phyloP scores from a whole-genome alignment of 2,113 vertebrate genomes.

The Neolamprologus variostigma region DNA sequence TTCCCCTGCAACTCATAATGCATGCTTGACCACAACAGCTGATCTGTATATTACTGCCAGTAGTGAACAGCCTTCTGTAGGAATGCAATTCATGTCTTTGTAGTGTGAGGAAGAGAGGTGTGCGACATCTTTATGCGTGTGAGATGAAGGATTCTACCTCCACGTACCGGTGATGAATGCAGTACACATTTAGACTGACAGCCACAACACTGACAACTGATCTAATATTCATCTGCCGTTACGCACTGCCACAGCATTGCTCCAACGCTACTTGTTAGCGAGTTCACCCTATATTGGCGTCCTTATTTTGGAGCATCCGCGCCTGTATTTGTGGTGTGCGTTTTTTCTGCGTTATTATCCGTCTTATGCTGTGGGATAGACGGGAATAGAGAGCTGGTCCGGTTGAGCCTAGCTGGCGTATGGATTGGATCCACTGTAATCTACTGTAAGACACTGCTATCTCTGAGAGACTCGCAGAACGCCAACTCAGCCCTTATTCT shows the following conservation, averaged over 20 bases:
- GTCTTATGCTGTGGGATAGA: slow-evolving; percentile 30
- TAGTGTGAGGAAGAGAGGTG: not conserved
- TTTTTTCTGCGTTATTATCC: slow-evolving; percentile 17
- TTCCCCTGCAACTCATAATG: not conserved
- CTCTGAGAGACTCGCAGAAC: slow-evolving; percentile 41
- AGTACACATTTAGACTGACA: slow-evolving; percentile 48
- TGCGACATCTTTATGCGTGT: not conserved
- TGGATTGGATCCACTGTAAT: slow-evolving; percentile 63
- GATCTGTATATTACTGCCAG: not conserved
- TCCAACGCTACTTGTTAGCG: slow-evolving; percentile 12
- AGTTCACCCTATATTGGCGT: not conserved
- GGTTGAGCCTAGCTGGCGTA: slow-evolving; percentile 36
- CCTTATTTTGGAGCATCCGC: not conserved
- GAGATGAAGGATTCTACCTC: slow-evolving; percentile 8
- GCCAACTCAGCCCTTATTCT: slow-evolving; percentile 59
- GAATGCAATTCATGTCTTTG: not conserved
- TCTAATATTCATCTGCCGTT: slow-evolving; percentile 29
- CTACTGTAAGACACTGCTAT: slow-evolving; percentile 65
- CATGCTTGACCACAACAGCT: not conserved
- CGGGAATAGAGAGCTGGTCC: slow-evolving; percentile 31
- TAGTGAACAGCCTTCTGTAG: not conserved
- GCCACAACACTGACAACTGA: slow-evolving; percentile 24
- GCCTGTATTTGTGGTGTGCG: not conserved
- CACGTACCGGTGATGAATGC: slow-evolving; percentile 50
- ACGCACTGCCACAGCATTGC: not conserved